These are phyloP conservation scores for Rhabdophis nuchalis DNA, from an alignment of 2,797 vertebrate genomes.

Conservation along the genomic window DNA sequence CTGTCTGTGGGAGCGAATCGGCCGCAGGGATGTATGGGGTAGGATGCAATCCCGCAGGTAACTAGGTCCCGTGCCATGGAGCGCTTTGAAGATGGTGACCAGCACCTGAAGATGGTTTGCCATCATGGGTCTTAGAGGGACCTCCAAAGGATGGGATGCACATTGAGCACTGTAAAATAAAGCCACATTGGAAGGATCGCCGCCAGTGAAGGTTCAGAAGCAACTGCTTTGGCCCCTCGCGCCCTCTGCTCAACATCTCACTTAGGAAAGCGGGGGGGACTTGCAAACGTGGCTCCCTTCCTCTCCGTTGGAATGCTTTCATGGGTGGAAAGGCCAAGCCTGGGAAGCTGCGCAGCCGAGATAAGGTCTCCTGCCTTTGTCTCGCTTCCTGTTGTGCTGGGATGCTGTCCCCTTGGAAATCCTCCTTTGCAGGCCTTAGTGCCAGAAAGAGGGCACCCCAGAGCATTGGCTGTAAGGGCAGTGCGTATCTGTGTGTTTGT, in stretches of 20 bases:
- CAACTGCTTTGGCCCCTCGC: neutral
- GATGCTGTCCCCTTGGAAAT: conserved; percentile 7
- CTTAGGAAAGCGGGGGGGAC: neutral
- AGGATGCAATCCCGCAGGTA: no score
- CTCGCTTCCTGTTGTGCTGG: conserved; percentile 60
- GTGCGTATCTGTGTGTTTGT: neutral
- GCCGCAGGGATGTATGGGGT: no score
- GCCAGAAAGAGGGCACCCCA: neutral
- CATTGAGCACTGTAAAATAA: neutral
- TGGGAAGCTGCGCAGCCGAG: conserved; percentile 48
- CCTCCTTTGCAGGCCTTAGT: neutral
- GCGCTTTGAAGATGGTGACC: no score
- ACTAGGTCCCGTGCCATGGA: no score
- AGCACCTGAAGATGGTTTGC: no score
- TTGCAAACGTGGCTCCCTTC: neutral
- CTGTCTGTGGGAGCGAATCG: no score
- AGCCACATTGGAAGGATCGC: neutral
- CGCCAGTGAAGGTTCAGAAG: neutral
- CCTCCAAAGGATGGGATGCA: neutral
- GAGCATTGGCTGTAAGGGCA: neutral
- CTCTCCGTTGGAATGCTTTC: neutral
- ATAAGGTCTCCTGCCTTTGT: conserved; percentile 67
- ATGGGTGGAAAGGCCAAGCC: conserved; percentile 12
- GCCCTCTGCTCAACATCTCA: neutral
- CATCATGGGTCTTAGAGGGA: no score